These are phyloP conservation scores for Halocynthia roretzi DNA, from an alignment of 23 tunicate species.

Conservation along the genomic window DNA sequence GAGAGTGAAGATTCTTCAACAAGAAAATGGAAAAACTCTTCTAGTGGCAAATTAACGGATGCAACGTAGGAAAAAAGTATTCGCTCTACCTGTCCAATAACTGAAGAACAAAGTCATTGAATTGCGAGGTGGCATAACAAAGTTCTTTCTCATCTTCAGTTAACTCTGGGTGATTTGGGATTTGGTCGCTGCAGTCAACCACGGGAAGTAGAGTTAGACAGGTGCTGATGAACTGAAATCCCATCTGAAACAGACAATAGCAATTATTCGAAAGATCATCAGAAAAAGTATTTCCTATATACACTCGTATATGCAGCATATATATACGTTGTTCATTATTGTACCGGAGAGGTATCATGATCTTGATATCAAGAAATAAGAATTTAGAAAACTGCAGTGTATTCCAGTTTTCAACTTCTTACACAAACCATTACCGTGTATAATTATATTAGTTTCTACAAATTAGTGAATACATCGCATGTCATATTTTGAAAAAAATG, in stretches of 20 bases:
- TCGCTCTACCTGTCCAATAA: constrained; percentile 51
- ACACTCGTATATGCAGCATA: no score
- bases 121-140: constrained; percentile 55
- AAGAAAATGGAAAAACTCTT: no score
- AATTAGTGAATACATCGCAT: no score
- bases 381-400: no score
- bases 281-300: no score
- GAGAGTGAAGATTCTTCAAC: constrained; percentile 31
- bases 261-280: not conserved
- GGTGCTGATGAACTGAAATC: constrained; percentile 77
- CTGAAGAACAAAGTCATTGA: constrained; percentile 70
- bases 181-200: constrained; percentile 63
- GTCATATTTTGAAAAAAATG: no score
- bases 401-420: no score
- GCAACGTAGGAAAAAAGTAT: not conserved
- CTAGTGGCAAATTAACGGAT: not conserved
- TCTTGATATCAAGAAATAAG: no score
- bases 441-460: no score
- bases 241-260: constrained; percentile 8
- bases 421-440: no score
- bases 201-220: constrained; percentile 58
- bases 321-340: no score
- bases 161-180: constrained; percentile 19
- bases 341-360: no score
- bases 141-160: constrained; percentile 46